Base-by-base conservation (phyloP, 2,888 invertebrate species). In the Noctua comes region DNA sequence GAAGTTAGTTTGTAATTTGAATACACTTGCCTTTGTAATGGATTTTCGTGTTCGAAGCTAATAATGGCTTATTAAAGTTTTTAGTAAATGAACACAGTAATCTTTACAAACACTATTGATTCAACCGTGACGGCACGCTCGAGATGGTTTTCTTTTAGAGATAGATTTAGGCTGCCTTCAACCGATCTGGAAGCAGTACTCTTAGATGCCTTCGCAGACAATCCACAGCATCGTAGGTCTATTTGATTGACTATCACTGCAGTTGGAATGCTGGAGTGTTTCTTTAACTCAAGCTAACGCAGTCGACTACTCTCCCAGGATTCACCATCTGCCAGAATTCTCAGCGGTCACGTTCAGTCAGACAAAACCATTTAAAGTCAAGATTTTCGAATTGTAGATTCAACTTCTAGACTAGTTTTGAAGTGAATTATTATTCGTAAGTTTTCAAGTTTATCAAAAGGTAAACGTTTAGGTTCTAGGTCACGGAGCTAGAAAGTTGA, bases 1-100 rank as follows among this genome's bases (percentile, higher is more conserved):
- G n/a, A 66, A 72, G 69, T 83, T 70, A 18, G 40, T 83, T 68
- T 48, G 62, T 72, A 71, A 83, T 71, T 77, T 71, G 62, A 11
- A 69, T 71, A 82, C 21, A 68, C 43, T 62, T 54, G 43, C 51
- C 27, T 70, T 43, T 70, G n/a, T 76, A 40, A 64, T 68, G 31
- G 62, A 68, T 70, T 68, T 76, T 76, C 65, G 10, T 77, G 54
- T 62, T 48, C 10, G 36, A 66, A 66, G 65, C 11, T 43, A 82
- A 80, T 73, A 66, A 43, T n/a, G 57, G 62, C n/a, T 57, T 43
- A 69, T 76, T 57, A 69, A 70, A 70, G 48, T 66, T 66, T 59
- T 48, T 36, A 66, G 66, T 70, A 8, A 59, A 65, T 51, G 18
- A 66, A 43, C 18, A 64, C 27, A 40, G 31, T 59, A 40, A 48